Evolutionary conservation across 2,113 vertebrate species (phyloP), one percentile per base, ranked within the genome.

Genomic region (Plecotus auritus): DNA sequence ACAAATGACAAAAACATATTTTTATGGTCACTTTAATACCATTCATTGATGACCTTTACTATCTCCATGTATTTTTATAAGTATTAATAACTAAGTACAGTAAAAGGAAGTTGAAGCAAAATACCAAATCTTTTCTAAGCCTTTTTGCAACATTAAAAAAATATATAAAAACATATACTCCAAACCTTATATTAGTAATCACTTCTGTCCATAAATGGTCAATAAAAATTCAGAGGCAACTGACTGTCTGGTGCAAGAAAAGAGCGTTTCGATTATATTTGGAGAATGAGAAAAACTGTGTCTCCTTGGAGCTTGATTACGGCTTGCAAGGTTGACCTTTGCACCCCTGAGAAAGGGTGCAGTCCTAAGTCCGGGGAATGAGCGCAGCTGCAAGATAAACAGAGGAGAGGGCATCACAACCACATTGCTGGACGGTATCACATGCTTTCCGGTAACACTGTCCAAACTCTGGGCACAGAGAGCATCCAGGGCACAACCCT

Each of bases 141-240:
- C 66, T 81, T 70, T 35, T 18, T 78, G 35, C 45, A 93, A 81
- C 72, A 80, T 35, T 94, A 95, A 92, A 85, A 70, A 56, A 9
- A 9, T 40, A 56, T 9, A 90, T 45, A 93, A 93, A 97, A 91
- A 26, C 5, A 51, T 20, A 81, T 85, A 17, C 2, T 54, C 9
- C 98, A 94, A 87, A 99, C 99, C 99, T 99, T 87, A 91, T 95
- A 94, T 95, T 98, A 37, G 98, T 91, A 40, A 98, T 18, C 0
- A 98, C 91, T 96, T 99, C 99, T 81, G 99, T 99, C 99, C 99
- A 99, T 51, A 99, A 98, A 94, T 99, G 99, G 92, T 99, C 99
- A 86, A 99, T 99, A 96, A 99, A 59, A 99, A 99, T 95, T 99
- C 99, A 0, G 99, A 99, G 92, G 99, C 85, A 64, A 99, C 99